Base-by-base conservation (phyloP, 2,888 invertebrate genomes). In the Dendrolimus houi region DNA sequence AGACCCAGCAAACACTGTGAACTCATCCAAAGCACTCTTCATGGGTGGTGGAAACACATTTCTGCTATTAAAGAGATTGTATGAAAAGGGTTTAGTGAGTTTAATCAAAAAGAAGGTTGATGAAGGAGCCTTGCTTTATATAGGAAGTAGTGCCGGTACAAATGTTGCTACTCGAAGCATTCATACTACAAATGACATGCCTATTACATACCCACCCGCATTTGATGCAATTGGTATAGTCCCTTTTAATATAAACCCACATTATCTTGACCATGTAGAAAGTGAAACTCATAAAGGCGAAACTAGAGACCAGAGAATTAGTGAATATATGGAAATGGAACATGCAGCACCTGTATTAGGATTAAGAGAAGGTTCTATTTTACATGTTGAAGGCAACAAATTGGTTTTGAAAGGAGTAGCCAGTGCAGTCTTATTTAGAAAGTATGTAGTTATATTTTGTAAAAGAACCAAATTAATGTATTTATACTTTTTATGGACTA, bases 171-270 rank as follows among this genome's bases (percentile, higher is more conserved):
- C 96, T 1, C 87, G 88, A 64, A 95, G 94, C 64, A 96, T 97
- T 67, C 92, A 94, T 69, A n/a, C 96, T 7, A 96, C 96, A 55
- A 97, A 97, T 87, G 96, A 97, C 75, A 96, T 97, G 96, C 97
- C 96, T 6, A 95, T 97, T 59, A 92, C 92, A n/a, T 93, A 92
- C 77, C 96, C 96, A 53, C 95, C 95, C 41, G 91, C 91, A 56
- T 95, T 96, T 81, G 87, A 93, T 62, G 96, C 94, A 0, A 87
- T 96, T 54, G 90, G 91, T 52, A 87, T 96, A 57, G 93, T 96
- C 12, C 95, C 95, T 7, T 96, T 96, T 77, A 96, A 96, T 77
- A 96, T 96, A 60, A 97, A 97, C 79, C 96, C 96, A 9, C 97
- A 97, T 81, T 97, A 95, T 74, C 81, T 94, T 65, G 96, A 96